These are phyloP conservation scores for Tethea ocularis DNA, from an alignment of 2,888 invertebrate species.

Conservation along the genomic window DNA sequence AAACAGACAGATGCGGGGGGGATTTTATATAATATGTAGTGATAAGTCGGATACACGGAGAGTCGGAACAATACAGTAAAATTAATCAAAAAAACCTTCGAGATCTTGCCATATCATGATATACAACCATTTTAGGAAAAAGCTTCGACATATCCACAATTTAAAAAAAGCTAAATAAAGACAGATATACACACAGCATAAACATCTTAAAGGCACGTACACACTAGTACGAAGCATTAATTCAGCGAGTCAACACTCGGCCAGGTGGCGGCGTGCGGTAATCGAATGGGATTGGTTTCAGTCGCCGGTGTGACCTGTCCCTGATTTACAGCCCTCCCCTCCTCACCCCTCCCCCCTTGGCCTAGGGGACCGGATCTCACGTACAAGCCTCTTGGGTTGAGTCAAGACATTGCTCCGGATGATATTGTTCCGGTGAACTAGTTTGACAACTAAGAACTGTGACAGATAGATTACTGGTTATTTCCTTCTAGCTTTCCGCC, in stretches of 20 bases:
- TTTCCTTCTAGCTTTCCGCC: not conserved
- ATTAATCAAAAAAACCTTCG: too few species aligned
- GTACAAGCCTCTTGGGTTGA: not conserved
- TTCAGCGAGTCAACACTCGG: conserved; percentile 40
- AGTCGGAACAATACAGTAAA: too few species aligned
- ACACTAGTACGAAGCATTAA: conserved; percentile 33
- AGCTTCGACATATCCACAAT: too few species aligned
- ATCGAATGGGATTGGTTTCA: conserved; percentile 54
- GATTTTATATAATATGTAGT: too few species aligned
- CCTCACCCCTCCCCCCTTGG: not conserved
- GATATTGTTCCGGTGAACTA: not conserved
- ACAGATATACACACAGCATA: not conserved
- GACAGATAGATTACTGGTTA: conserved; percentile 3
- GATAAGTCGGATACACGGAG: too few species aligned
- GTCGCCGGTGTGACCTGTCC: conserved; percentile 29
- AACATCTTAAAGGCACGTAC: conserved; percentile 8
- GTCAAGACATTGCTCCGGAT: conserved; percentile 4
- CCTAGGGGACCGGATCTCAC: not conserved
- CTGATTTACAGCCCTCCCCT: conserved; percentile 42
- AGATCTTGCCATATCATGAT: too few species aligned
- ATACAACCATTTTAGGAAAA: too few species aligned
- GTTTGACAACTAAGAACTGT: not conserved
- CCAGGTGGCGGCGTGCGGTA: conserved; percentile 33
- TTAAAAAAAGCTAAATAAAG: too few species aligned
- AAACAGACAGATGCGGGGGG: too few species aligned